Conservation (phyloP, 2,888 invertebrate species). For the Chrysotoxum bicinctum region DNA sequence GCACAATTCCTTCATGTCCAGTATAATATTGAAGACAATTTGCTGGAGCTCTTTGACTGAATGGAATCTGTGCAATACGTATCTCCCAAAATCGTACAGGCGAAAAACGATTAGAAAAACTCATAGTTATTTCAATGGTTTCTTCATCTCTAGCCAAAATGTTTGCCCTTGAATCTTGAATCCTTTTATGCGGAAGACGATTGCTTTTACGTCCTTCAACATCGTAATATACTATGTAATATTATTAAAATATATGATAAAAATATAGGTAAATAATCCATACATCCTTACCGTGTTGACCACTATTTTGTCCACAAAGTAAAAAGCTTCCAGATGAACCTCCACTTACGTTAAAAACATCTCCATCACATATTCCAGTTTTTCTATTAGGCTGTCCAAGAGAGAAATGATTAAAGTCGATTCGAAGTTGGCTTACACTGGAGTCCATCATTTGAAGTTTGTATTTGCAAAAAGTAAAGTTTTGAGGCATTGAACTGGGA, state of each 20-base stretch:
- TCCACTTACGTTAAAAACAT: slow-evolving; percentile 85
- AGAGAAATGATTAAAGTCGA: slow-evolving; percentile 92
- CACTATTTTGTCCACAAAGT: slow-evolving; percentile 91
- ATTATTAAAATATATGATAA: neutral
- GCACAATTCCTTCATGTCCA: slow-evolving; percentile 83
- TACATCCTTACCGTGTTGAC: slow-evolving; percentile 88
- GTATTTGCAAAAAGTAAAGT: slow-evolving; percentile 87
- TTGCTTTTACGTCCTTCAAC: slow-evolving; percentile 76
- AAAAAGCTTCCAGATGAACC: slow-evolving; percentile 84
- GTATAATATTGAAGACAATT: slow-evolving; percentile 90
- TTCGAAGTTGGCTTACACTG: slow-evolving; percentile 90
- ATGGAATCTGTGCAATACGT: slow-evolving; percentile 88
- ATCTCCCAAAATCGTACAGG: slow-evolving; percentile 90
- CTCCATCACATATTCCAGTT: slow-evolving; percentile 91
- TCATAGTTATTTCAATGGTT: slow-evolving; percentile 80
- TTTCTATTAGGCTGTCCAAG: slow-evolving; percentile 91
- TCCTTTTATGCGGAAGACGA: slow-evolving; percentile 75
- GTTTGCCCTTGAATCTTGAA: slow-evolving; percentile 73
- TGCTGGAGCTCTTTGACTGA: slow-evolving; percentile 89
- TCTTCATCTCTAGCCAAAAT: slow-evolving; percentile 65
- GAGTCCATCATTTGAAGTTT: slow-evolving; percentile 89
- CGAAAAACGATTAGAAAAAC: slow-evolving; percentile 85
- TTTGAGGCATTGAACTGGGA: slow-evolving; percentile 87
- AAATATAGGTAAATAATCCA: neutral
- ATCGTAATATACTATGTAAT: slow-evolving; percentile 80